Conservation (phyloP, 2,797 vertebrate species). For the Malurus splendens region DNA sequence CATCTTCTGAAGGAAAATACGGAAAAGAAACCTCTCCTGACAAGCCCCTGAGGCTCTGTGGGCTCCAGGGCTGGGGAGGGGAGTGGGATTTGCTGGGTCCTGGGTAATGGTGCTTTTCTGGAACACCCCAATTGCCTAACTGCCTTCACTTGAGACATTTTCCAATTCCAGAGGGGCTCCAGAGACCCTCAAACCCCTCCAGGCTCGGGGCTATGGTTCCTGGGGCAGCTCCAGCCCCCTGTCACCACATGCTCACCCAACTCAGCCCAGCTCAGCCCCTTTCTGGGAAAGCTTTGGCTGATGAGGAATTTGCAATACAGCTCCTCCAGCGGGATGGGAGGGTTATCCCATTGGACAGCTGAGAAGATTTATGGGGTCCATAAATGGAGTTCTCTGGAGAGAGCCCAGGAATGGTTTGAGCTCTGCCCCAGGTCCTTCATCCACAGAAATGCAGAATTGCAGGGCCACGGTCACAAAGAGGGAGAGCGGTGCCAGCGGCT, state of each 20-base stretch:
- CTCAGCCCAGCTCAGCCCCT: neutral
- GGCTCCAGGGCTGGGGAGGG: rapidly evolving
- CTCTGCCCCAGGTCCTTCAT: neutral
- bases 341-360: neutral
- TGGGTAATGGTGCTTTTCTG: neutral
- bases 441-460: neutral
- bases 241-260: rapidly evolving
- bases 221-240: neutral
- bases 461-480: neutral
- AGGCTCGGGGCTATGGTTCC: no score
- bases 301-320: neutral
- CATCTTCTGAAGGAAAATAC: neutral
- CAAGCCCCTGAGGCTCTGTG: neutral
- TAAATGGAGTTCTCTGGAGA: constrained; percentile 1
- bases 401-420: neutral
- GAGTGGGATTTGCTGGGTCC: neutral
- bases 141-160: neutral
- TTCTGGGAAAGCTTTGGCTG: neutral
- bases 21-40: neutral
- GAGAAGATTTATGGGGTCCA: neutral
- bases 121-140: neutral
- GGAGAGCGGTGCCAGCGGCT: neutral
- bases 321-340: neutral
- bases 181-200: rapidly evolving
- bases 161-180: neutral